Evolutionary conservation across 2,797 vertebrate genomes (phyloP).

Genomic region (Lacerta agilis): DNA sequence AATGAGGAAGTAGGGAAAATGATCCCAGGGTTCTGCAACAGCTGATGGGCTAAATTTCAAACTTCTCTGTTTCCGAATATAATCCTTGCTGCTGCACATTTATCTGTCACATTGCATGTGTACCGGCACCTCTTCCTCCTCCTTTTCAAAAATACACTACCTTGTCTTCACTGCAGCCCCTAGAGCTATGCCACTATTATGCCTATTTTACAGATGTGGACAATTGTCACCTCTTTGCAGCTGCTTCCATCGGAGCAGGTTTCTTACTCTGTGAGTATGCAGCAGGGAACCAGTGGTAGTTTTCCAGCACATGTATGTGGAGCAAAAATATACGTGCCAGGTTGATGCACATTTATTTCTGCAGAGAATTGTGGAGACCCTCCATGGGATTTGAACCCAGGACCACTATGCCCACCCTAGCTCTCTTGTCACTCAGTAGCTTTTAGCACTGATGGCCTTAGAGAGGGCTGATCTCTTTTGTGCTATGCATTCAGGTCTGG

Average conservation of each 20-base stretch:
- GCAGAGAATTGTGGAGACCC: neutral
- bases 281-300: neutral
- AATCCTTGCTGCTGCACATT: neutral
- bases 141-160: no score
- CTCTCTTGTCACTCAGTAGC: neutral
- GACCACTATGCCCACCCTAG: neutral
- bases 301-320: neutral
- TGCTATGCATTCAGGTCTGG: neutral
- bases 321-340: neutral
- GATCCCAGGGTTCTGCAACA: neutral
- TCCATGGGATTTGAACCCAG: neutral
- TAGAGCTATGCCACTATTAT: neutral
- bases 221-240: neutral
- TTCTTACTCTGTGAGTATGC: neutral
- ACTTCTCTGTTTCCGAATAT: neutral
- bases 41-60: neutral
- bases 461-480: neutral
- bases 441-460: no score
- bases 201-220: neutral
- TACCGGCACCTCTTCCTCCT: no score
- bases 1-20: neutral
- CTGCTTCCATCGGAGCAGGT: neutral
- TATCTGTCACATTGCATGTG: neutral
- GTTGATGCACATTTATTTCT: neutral
- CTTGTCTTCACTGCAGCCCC: neutral